Percentiles rank a stretch among this genome's conserved stretches.
phyloP scores from a whole-genome alignment of 2,888 invertebrate genomes.

The Oxyteleia sp. region DNA sequence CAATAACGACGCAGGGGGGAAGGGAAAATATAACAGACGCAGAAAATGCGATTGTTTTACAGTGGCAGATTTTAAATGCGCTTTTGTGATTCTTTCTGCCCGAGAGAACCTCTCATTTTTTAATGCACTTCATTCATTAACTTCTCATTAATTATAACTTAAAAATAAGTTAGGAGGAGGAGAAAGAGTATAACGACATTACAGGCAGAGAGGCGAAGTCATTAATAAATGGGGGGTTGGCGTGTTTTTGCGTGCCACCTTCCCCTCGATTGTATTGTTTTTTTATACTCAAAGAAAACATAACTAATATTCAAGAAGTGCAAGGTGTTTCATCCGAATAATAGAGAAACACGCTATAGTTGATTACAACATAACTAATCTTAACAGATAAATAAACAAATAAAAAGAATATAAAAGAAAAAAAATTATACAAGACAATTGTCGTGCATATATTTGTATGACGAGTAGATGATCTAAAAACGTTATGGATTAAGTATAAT shows the following conservation, averaged over 20 bases:
- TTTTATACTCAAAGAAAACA: slow-evolving; percentile 31
- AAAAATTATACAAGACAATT: slow-evolving; percentile 17
- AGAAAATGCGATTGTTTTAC: too few relatives aligned
- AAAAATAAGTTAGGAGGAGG: too few relatives aligned
- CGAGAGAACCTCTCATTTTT: too few relatives aligned
- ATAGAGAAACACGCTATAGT: slow-evolving; percentile 23
- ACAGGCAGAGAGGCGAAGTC: too few relatives aligned
- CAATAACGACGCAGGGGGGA: too few relatives aligned
- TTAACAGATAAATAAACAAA: slow-evolving; percentile 16
- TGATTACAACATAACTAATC: slow-evolving; percentile 29
- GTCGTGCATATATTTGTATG: slow-evolving; percentile 45
- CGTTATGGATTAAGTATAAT: slow-evolving; percentile 41
- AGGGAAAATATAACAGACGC: too few relatives aligned
- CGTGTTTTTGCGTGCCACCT: slow-evolving; percentile 14
- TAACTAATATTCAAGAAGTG: slow-evolving; percentile 31
- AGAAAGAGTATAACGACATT: too few relatives aligned
- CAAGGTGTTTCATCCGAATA: slow-evolving; percentile 37
- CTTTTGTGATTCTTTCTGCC: too few relatives aligned
- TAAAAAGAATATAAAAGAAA: too few relatives aligned
- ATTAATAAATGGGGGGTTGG: neutral
- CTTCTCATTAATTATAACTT: too few relatives aligned
- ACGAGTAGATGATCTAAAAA: slow-evolving; percentile 43
- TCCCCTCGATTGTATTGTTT: slow-evolving; percentile 28
- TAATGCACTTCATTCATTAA: too few relatives aligned
- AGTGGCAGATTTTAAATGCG: too few relatives aligned